Conservation (phyloP, 2,113 vertebrate genomes). For the Suricata suricatta region DNA sequence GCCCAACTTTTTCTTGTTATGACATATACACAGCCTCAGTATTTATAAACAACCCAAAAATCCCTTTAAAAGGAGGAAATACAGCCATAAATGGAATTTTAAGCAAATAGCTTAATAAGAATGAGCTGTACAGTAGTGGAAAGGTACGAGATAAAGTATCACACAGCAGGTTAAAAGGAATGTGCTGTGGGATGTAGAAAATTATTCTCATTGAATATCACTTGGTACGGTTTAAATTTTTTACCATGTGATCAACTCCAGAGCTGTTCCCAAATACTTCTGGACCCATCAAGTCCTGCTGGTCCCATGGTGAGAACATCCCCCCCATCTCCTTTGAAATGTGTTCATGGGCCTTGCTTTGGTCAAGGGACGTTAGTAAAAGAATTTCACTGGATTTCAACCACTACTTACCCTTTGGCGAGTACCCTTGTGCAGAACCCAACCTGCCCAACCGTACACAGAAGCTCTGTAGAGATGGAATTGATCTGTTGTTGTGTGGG, state of each 20-base stretch:
- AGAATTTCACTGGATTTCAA: neutral
- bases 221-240: neutral
- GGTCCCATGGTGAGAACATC: neutral
- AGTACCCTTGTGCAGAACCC: too few relatives aligned
- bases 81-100: neutral
- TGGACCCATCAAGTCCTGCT: too few relatives aligned
- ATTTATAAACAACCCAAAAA: neutral
- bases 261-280: neutral
- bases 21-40: neutral
- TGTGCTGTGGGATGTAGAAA: neutral
- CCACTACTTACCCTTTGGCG: neutral
- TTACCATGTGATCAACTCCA: neutral
- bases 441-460: neutral
- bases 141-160: neutral
- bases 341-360: neutral
- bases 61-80: neutral
- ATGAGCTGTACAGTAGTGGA: neutral
- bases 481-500: neutral
- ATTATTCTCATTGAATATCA: neutral
- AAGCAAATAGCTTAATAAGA: neutral
- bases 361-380: neutral
- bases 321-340: neutral
- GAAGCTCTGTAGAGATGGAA: neutral
- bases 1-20: neutral
- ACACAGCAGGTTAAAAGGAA: neutral